These are phyloP conservation scores for Stegostoma tigrinum DNA, from an alignment of 2,113 vertebrate species.

Conservation along the genomic window DNA sequence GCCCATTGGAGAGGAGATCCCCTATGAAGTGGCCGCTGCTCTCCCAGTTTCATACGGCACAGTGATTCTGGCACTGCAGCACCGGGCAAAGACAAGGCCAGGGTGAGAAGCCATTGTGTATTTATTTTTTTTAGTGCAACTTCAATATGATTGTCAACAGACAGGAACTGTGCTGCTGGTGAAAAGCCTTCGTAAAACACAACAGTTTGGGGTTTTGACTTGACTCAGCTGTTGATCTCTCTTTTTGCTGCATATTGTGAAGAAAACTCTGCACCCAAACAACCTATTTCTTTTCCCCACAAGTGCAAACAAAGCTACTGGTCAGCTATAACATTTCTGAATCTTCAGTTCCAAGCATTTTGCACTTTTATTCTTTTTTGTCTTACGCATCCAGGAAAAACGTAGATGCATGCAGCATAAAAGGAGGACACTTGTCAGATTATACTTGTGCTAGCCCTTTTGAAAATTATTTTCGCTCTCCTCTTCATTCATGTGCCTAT, in stretches of 20 bases:
- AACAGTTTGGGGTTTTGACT: neutral
- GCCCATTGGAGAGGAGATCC: constrained; percentile 7
- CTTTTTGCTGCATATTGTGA: neutral
- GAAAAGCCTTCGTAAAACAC: too few species aligned
- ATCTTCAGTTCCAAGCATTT: neutral
- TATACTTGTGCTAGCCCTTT: neutral
- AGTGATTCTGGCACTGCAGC: constrained; percentile 34
- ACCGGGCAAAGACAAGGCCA: constrained; percentile 36
- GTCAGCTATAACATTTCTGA: neutral
- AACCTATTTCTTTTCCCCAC: neutral
- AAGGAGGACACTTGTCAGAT: neutral
- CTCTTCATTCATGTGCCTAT: neutral
- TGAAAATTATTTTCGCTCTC: neutral
- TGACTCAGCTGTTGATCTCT: neutral
- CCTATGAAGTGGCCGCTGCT: constrained; percentile 35
- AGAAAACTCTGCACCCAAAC: neutral
- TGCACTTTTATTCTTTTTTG: neutral
- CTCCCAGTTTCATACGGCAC: constrained; percentile 38
- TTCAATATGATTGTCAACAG: neutral
- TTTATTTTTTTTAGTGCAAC: neutral
- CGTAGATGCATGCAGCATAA: neutral
- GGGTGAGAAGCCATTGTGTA: constrained; percentile 23
- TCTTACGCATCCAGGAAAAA: neutral
- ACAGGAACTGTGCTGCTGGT: neutral
- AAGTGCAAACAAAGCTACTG: neutral